Evolutionary conservation across 30 jellyfish, hydroid and myxozoan genomes (phyloP).

Genomic region (Sanderia malayensis): DNA sequence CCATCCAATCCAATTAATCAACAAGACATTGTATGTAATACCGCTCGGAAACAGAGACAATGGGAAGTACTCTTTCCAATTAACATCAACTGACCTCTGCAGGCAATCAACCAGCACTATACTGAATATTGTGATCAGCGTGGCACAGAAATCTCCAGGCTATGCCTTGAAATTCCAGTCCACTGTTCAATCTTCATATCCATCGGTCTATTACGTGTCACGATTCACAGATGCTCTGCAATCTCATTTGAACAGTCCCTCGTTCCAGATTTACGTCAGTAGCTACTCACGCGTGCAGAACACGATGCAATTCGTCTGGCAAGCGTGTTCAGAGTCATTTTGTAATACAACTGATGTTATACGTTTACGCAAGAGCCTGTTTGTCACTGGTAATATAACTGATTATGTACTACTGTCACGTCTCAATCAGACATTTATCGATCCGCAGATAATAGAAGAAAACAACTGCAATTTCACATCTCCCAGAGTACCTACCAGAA

Average conservation of each 20-base stretch:
- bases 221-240: slow-evolving; percentile 23
- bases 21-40: slow-evolving; percentile 13
- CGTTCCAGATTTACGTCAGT: slow-evolving; percentile 10
- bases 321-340: slow-evolving; percentile 17
- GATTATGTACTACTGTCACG: slow-evolving; percentile 22
- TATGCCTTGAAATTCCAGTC: slow-evolving; percentile 23
- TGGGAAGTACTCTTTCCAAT: slow-evolving; percentile 10
- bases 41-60: slow-evolving; percentile 24
- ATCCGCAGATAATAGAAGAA: slow-evolving; percentile 30
- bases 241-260: slow-evolving; percentile 8
- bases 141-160: slow-evolving; percentile 12
- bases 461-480: slow-evolving; percentile 47
- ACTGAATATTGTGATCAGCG: slow-evolving; percentile 16
- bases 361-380: slow-evolving; percentile 16
- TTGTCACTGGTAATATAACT: slow-evolving; percentile 25
- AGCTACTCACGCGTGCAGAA: slow-evolving; percentile 30
- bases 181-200: neutral
- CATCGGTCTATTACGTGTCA: slow-evolving; percentile 35
- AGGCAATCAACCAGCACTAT: slow-evolving; percentile 29
- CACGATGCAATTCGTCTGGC: slow-evolving; percentile 7
- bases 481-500: slow-evolving; percentile 33
- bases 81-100: slow-evolving; percentile 51
- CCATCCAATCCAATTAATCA: slow-evolving; percentile 23
- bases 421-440: slow-evolving; percentile 7
- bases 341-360: slow-evolving; percentile 41